Percentiles rank a stretch among this genome's conserved stretches.
Conservation (phyloP, 2,888 invertebrate genomes). For the Drosophila robusta region DNA sequence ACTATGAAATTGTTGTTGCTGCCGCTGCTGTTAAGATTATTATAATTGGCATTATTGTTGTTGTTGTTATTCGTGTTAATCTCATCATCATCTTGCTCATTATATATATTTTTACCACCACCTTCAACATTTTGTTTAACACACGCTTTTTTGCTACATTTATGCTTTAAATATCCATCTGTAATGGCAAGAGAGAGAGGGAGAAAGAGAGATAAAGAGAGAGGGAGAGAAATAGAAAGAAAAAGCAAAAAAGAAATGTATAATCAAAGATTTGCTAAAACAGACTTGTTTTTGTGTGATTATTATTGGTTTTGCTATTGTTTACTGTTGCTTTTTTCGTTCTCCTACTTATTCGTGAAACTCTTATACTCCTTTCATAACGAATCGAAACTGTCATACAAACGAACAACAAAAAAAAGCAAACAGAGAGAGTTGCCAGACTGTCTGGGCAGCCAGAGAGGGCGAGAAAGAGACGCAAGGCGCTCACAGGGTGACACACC, state of each 20-base stretch:
- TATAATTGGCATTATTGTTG: constrained; percentile 29
- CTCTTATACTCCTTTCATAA: not conserved
- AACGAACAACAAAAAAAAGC: not conserved
- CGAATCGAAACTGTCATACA: not conserved
- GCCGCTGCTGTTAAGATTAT: constrained; percentile 29
- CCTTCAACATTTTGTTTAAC: constrained; percentile 54
- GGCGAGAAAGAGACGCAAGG: not conserved
- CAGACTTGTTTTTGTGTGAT: constrained; percentile 18
- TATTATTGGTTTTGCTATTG: constrained; percentile 19
- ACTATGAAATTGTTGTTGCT: constrained; percentile 70
- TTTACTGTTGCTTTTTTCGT: constrained; percentile 1
- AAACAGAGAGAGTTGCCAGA: constrained; percentile 19
- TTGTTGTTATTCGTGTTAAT: constrained; percentile 32
- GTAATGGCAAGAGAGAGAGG: constrained; percentile 69
- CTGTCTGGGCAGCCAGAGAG: not conserved
- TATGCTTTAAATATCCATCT: constrained; percentile 82
- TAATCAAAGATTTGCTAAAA: constrained; percentile 57
- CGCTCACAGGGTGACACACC: constrained; percentile 22
- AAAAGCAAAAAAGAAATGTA: constrained; percentile 67
- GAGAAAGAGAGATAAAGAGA: constrained; percentile 37
- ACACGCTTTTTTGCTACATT: constrained; percentile 71
- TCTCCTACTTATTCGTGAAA: not conserved
- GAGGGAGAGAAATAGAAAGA: constrained; percentile 58
- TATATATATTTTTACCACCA: constrained; percentile 36
- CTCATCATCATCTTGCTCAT: constrained; percentile 41